These are phyloP conservation scores for Darevskia mixta DNA, from an alignment of 2,797 vertebrate species.

Conservation along the genomic window DNA sequence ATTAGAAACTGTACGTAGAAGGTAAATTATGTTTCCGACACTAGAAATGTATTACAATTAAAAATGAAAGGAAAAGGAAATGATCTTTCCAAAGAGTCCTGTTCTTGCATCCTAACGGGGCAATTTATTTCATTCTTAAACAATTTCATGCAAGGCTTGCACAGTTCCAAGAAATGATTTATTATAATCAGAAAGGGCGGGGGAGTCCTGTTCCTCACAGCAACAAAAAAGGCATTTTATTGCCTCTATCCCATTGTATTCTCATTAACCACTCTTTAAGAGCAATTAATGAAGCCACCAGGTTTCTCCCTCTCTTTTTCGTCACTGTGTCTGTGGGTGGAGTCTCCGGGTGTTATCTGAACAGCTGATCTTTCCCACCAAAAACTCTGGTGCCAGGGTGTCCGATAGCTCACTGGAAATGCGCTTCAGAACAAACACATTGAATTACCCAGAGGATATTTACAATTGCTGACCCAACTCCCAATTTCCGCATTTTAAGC, in stretches of 20 bases:
- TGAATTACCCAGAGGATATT: constrained; percentile 82
- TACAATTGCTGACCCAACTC: constrained; percentile 79
- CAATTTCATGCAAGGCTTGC: constrained; percentile 58
- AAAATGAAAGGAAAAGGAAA: constrained; percentile 22
- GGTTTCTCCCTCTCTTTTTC: constrained; percentile 61
- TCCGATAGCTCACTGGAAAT: constrained; percentile 79
- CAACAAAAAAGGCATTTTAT: constrained; percentile 73
- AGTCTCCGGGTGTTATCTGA: constrained; percentile 84
- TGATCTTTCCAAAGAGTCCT: fast-evolving
- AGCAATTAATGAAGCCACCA: constrained; percentile 80
- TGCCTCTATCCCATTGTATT: constrained; percentile 79
- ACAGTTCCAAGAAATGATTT: constrained; percentile 59
- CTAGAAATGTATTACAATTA: background rate
- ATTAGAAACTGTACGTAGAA: background rate
- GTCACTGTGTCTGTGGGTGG: constrained; percentile 79
- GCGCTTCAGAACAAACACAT: constrained; percentile 79
- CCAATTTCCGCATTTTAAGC: constrained; percentile 77
- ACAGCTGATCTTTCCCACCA: constrained; percentile 84
- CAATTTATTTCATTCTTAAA: constrained; percentile 40
- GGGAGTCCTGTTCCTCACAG: constrained; percentile 82
- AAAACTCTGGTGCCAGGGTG: constrained; percentile 89
- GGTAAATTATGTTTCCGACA: background rate
- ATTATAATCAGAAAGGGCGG: constrained; percentile 55
- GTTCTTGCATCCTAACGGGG: constrained; percentile 18
- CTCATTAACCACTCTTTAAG: constrained; percentile 72